Evolutionary conservation across 2,797 vertebrate genomes (phyloP).

Genomic region (Moxostoma hubbsi): DNA sequence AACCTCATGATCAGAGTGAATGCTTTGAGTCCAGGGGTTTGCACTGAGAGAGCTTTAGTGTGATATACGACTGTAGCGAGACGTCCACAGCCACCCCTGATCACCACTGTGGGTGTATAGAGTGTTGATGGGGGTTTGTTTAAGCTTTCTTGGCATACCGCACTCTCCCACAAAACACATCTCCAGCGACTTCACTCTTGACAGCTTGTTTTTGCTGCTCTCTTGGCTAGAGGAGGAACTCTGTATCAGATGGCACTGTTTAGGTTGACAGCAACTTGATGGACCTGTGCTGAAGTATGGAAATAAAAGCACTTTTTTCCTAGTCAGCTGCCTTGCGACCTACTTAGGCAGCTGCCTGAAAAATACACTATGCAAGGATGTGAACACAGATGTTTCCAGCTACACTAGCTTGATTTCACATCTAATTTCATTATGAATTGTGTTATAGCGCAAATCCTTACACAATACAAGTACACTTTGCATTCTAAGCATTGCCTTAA

Average conservation of each 20-base stretch:
- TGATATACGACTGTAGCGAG: conserved; percentile 43
- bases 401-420: too few species aligned
- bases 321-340: background rate
- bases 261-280: conserved; percentile 38
- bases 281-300: conserved; percentile 26
- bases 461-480: too few species aligned
- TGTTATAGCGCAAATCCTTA: too few species aligned
- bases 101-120: conserved; percentile 13
- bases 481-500: too few species aligned
- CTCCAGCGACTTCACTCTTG: conserved; percentile 34
- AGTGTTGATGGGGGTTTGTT: conserved; percentile 52
- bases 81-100: conserved; percentile 15
- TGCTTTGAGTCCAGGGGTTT: conserved; percentile 22
- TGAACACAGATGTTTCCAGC: too few species aligned
- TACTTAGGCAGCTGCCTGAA: background rate
- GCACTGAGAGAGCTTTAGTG: conserved; percentile 43
- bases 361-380: too few species aligned
- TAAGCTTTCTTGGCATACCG: conserved; percentile 49
- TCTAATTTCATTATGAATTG: too few species aligned
- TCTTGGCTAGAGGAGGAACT: conserved; percentile 15
- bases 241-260: conserved; percentile 39
- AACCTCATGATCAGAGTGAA: conserved; percentile 40
- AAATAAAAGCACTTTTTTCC: conserved; percentile 8
- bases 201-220: conserved; percentile 23
- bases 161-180: conserved; percentile 36